phyloP scores from a whole-genome alignment of 2,797 vertebrate species.

The Tarsius wallacei region DNA sequence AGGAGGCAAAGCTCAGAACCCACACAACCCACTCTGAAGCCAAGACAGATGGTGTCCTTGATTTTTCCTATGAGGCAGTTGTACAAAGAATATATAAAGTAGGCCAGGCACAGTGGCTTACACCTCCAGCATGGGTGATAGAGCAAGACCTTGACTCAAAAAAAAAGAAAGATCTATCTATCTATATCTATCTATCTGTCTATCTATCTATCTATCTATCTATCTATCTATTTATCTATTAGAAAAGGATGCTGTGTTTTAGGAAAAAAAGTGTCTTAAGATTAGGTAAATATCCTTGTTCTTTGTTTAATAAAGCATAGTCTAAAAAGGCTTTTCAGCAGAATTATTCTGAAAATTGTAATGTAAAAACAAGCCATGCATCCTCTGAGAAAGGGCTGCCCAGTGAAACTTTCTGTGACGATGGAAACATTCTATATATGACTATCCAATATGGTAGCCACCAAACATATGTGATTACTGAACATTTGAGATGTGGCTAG shows the following conservation, averaged over 20 bases:
- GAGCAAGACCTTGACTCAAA: too few relatives aligned
- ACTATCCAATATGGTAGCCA: background rate
- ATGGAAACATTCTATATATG: background rate
- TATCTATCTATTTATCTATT: too few relatives aligned
- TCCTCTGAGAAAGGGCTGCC: slow-evolving; percentile 87
- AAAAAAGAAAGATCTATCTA: too few relatives aligned
- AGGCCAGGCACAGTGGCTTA: background rate
- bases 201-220: too few relatives aligned
- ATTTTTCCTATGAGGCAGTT: slow-evolving; percentile 82
- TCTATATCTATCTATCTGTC: too few relatives aligned
- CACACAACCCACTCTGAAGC: background rate
- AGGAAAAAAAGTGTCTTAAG: slow-evolving; percentile 93
- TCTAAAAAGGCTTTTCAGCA: slow-evolving; percentile 94
- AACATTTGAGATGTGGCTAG: background rate
- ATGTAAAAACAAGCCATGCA: slow-evolving; percentile 94
- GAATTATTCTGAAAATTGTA: slow-evolving; percentile 95
- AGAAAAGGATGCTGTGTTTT: slow-evolving; percentile 89
- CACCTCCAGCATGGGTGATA: too few relatives aligned
- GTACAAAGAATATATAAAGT: slow-evolving; percentile 89
- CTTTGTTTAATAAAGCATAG: slow-evolving; percentile 92
- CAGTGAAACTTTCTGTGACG: background rate
- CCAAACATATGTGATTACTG: background rate
- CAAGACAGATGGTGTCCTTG: too few relatives aligned
- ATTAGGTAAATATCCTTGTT: slow-evolving; percentile 93
- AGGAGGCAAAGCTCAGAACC: background rate